Base-by-base conservation (phyloP, 2,888 invertebrate species). In the Dryadula phaetusa region DNA sequence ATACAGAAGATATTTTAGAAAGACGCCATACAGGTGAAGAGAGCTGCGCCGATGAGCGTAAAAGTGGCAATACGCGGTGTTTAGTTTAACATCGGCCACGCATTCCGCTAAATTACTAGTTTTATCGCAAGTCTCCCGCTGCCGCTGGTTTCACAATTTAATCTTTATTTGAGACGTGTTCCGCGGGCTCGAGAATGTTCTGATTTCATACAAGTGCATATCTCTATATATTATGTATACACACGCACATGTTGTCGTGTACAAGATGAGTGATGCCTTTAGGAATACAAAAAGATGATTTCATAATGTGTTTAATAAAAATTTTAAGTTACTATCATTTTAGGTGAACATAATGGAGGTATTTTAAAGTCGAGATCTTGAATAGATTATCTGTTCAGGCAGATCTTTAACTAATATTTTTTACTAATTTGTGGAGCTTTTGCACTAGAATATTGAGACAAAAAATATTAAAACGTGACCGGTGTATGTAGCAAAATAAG, bases 31-130 rank as follows among this genome's bases (percentile, higher is more conserved):
- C 16, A 46, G 10, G 46, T 56, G 46, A 46, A 56, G 54, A 60
- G 52, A 42, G 34, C n/a, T 60, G 37, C n/a, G 42, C 20, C 56
- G 44, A 58, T 10, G 40, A 40, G 22, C 61, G 64, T 60, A 64
- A 49, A 54, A 66, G 66, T 56, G 65, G 32, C 65, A 44, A 56
- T 18, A 52, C 66, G 60, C 53, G 67, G 76, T 76, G 79, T 81
- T 82, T 77, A 74, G 76, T 77, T 78, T 79, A 77, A 78, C 79
- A 82, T 82, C 79, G 77, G 81, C 73, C 76, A 79, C 80, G 80
- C 79, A 78, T 79, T 78, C 81, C 79, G 75, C 70, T 73, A 78
- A 73, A 80, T 79, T 78, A 77, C 74, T 74, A 76, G 76, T 78
- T 79, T 76, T 73, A 77, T 72, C 75, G 76, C 65, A 73, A 62